Conservation (phyloP, 2,797 vertebrate species). For the Mycteria americana region DNA sequence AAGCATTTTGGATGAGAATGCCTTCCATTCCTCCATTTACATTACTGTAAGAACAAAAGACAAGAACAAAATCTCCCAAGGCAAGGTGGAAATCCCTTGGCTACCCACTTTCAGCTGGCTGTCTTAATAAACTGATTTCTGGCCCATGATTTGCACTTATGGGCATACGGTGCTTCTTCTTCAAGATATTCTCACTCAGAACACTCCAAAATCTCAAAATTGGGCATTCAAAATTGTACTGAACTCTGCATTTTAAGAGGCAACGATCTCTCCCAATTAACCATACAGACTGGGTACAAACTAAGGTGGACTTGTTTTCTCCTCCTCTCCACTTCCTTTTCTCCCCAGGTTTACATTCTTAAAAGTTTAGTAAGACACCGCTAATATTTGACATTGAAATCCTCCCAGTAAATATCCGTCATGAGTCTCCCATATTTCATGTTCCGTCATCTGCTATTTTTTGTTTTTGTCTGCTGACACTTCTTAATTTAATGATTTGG, state of each 20-base stretch:
- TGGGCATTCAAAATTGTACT: neutral
- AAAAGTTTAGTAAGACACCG: neutral
- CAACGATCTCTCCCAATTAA: neutral
- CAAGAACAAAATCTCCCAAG: neutral
- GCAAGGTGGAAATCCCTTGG: neutral
- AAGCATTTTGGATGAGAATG: neutral
- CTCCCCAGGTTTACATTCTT: neutral
- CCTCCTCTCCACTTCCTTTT: neutral
- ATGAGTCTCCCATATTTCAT: neutral
- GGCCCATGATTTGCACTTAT: neutral
- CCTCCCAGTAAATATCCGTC: neutral
- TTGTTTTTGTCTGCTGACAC: neutral
- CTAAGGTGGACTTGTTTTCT: neutral
- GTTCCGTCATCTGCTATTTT: neutral
- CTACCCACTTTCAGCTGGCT: neutral
- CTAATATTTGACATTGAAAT: neutral
- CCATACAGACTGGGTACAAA: rapidly evolving
- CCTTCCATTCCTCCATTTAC: neutral
- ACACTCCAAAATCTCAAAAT: neutral
- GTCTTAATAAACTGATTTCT: neutral
- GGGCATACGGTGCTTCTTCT: neutral
- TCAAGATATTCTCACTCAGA: neutral
- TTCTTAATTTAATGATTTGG: neutral
- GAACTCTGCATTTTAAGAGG: neutral
- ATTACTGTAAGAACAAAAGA: neutral